phyloP scores from a whole-genome alignment of 2,113 vertebrate genomes.

The Lutjanus erythropterus region DNA sequence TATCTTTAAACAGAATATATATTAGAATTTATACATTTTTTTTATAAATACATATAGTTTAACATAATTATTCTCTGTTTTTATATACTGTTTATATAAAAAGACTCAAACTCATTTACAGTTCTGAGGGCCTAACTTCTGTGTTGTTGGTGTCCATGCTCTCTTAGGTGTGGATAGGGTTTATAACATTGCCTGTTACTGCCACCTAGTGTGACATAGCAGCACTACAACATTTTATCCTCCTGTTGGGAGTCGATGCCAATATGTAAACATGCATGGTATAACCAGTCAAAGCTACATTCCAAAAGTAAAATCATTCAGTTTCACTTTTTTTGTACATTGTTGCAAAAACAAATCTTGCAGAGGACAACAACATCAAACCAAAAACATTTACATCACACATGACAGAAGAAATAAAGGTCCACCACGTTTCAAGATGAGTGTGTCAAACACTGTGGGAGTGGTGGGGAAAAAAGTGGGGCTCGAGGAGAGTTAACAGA shows the following conservation, averaged over 20 bases:
- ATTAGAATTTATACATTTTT: conserved; percentile 70
- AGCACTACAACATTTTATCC: conserved; percentile 77
- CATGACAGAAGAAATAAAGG: conserved; percentile 64
- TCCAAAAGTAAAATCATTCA: conserved; percentile 77
- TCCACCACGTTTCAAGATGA: conserved; percentile 49
- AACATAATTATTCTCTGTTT: conserved; percentile 56
- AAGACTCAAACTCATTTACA: conserved; percentile 56
- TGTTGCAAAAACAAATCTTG: conserved; percentile 69
- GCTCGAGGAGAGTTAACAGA: conserved; percentile 28
- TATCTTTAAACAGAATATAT: conserved; percentile 76
- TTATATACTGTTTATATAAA: conserved; percentile 20
- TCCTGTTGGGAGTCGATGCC: conserved; percentile 70
- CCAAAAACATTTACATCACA: conserved; percentile 68
- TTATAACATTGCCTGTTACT: conserved; percentile 74
- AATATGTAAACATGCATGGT: conserved; percentile 83
- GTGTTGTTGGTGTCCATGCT: conserved; percentile 68
- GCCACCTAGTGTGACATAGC: conserved; percentile 84
- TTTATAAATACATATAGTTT: conserved; percentile 79
- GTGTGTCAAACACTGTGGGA: conserved; percentile 74
- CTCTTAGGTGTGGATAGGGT: conserved; percentile 52
- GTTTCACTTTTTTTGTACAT: conserved; percentile 58
- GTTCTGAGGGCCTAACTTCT: conserved; percentile 40
- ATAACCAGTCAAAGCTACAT: conserved; percentile 79
- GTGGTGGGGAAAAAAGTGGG: conserved; percentile 18
- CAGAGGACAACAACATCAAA: conserved; percentile 63